Evolutionary conservation across 1,140 invertebrate species (phyloP).

Genomic region (Cydia pomonella): DNA sequence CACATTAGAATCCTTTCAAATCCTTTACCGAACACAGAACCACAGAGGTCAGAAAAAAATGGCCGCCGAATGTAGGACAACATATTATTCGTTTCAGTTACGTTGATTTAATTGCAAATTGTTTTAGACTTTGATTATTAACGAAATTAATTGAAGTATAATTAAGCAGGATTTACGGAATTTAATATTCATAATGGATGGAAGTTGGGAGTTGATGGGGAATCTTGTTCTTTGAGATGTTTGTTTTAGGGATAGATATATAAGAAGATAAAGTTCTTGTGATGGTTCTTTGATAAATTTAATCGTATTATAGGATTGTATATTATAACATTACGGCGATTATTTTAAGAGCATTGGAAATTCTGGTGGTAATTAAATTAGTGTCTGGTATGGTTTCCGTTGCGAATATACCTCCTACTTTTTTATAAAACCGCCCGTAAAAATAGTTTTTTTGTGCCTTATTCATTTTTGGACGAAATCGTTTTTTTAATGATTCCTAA

Average conservation of each 20-base stretch:
- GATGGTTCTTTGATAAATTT: not conserved
- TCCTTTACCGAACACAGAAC: not conserved
- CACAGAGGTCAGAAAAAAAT: not conserved
- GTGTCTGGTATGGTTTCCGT: too few relatives aligned
- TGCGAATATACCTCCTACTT: too few relatives aligned
- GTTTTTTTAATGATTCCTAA: too few relatives aligned
- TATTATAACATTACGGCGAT: too few relatives aligned
- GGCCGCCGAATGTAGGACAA: not conserved
- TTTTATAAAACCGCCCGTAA: too few relatives aligned
- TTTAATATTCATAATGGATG: not conserved
- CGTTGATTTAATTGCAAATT: not conserved
- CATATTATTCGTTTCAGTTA: not conserved
- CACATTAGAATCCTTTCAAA: not conserved
- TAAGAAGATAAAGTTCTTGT: not conserved
- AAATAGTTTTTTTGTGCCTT: too few relatives aligned
- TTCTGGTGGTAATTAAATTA: too few relatives aligned
- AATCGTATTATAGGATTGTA: not conserved
- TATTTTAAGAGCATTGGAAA: too few relatives aligned
- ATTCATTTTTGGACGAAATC: too few relatives aligned
- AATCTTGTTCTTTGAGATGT: not conserved
- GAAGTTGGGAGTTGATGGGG: not conserved
- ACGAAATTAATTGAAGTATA: not conserved
- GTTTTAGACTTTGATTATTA: not conserved
- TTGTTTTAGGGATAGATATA: not conserved
- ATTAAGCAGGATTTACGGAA: not conserved